Percentiles rank a stretch among this genome's conserved stretches.
Evolutionary conservation across 37 sponge, comb jelly and placozoan genomes (phyloP).

Genomic region (Ephydatia muelleri): DNA sequence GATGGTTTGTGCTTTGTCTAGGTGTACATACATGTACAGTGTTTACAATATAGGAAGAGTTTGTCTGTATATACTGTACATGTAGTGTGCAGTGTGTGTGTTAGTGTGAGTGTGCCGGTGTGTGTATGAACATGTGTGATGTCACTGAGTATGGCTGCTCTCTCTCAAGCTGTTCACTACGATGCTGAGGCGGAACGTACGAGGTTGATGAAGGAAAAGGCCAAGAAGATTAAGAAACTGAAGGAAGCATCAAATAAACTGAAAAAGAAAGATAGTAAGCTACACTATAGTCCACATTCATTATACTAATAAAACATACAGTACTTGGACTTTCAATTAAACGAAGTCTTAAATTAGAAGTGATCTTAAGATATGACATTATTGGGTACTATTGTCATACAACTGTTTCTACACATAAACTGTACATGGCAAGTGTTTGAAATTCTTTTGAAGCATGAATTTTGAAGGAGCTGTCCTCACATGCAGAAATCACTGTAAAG

Average conservation of each 20-base stretch:
- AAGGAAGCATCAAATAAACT: conserved; percentile 67
- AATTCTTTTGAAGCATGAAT: no score
- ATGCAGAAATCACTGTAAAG: no score
- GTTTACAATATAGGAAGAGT: not conserved
- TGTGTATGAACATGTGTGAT: not conserved
- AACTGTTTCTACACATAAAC: no score
- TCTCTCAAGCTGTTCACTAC: conserved; percentile 1
- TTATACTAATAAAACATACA: not conserved
- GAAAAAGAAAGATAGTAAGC: conserved; percentile 64
- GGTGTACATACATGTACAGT: not conserved
- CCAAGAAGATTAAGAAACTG: conserved; percentile 61
- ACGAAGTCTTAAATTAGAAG: no score
- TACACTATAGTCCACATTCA: no score
- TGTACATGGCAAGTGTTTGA: no score
- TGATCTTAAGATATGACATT: no score
- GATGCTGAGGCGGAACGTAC: conserved; percentile 61
- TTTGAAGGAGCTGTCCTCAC: no score
- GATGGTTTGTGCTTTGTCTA: not conserved
- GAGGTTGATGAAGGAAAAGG: conserved; percentile 61
- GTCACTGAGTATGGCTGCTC: not conserved
- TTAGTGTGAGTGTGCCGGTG: not conserved
- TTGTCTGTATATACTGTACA: not conserved
- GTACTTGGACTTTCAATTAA: no score
- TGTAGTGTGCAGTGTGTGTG: not conserved
- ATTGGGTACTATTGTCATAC: no score